phyloP scores from a whole-genome alignment of 1,140 invertebrate genomes.

The Saccostrea glomerata region DNA sequence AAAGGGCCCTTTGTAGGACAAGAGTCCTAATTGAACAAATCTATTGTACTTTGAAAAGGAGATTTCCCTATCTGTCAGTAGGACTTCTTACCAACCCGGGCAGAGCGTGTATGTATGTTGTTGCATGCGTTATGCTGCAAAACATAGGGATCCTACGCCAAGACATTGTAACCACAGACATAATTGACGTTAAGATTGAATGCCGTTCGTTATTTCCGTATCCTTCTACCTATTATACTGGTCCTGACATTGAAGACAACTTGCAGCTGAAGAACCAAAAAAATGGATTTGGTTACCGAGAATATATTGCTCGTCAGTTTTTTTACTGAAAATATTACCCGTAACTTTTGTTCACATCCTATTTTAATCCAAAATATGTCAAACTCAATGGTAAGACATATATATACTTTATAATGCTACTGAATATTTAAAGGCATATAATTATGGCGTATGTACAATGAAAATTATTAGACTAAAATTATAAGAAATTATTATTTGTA shows the following conservation, averaged over 20 bases:
- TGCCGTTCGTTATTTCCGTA: too few species aligned
- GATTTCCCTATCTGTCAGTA: background rate
- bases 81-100: background rate
- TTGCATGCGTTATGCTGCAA: background rate
- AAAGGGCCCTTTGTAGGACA: background rate
- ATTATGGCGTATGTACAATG: too few species aligned
- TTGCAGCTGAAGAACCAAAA: background rate
- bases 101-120: too few species aligned
- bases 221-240: background rate
- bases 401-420: too few species aligned
- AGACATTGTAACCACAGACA: background rate
- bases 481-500: too few species aligned
- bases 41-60: background rate
- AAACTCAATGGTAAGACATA: too few species aligned
- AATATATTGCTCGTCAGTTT: background rate
- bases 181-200: too few species aligned
- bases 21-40: constrained; percentile 43
- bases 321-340: background rate
- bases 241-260: too few species aligned
- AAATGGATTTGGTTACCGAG: background rate
- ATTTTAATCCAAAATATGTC: too few species aligned
- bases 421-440: too few species aligned
- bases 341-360: too few species aligned
- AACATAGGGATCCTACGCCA: background rate
- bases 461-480: too few species aligned